Evolutionary conservation across 2,888 invertebrate species (phyloP), one percentile per base, ranked within the genome.

Genomic region (Caenorhabditis zanzibari): DNA sequence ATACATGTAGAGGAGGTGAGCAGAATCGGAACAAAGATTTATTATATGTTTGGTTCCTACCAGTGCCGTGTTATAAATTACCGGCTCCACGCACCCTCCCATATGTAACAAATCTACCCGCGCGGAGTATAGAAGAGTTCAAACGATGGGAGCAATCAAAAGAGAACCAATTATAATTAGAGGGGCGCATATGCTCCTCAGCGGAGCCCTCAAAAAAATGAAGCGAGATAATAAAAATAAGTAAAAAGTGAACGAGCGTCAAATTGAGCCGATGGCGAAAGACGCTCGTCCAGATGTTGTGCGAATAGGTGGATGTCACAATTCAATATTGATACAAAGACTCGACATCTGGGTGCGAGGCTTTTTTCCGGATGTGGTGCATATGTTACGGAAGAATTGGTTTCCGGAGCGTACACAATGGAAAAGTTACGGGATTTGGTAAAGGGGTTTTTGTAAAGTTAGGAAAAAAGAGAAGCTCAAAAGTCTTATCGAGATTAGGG

Each of bases 181-280:
- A 63, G 54, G 73, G 66, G 47, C 58, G 54, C 72, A 72, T 72
- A 72, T 71, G 72, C 59, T 66, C 32, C 64, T 64, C 72, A 12
- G 24, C 26, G 71, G 16, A 10, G 22, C n/a, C 6, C 24, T n/a
- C n/a, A n/a, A 38, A 47, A 68, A 63, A 49, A 35, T 22, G 38
- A 54, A 66, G 66, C 63, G 52, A 24, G 28, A 52, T 44, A 79
- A 71, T 64, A 79, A 63, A 71, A 63, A 79, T 28, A 58, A 61
- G 64, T 63, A 64, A 80, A 80, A 72, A 72, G 49, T 64, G 66
- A 74, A 81, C 80, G 80, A 73, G 73, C 66, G 26, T 80, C 80
- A 72, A 82, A 76, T 82, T 77, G 56, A 82, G 74, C 44, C 63
- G 76, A 69, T 44, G 44, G 44, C 68, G 76, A 76, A 76, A 68